Percentiles rank a stretch among this genome's conserved stretches.
phyloP scores from a whole-genome alignment of 2,888 invertebrate genomes.

The Caenorhabditis angaria region DNA sequence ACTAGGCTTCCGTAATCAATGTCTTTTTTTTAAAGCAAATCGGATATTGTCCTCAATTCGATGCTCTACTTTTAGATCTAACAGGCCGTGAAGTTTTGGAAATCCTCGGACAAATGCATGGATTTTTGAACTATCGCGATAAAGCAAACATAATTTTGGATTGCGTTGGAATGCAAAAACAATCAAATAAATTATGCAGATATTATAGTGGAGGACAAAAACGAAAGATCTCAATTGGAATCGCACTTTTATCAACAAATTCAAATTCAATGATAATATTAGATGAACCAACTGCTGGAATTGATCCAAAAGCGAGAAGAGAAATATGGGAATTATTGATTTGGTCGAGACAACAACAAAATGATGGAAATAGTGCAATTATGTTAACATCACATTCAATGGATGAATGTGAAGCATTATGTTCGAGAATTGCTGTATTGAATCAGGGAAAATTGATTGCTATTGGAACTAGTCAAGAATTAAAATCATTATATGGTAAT shows the following conservation, averaged over 20 bases:
- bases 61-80: conserved; percentile 65
- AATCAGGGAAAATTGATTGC: conserved; percentile 65
- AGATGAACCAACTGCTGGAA: conserved; percentile 73
- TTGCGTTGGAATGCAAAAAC: conserved; percentile 45
- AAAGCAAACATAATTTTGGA: conserved; percentile 56
- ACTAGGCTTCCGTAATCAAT: no score
- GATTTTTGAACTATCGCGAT: conserved; percentile 39
- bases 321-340: conserved; percentile 75
- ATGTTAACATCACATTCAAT: conserved; percentile 65
- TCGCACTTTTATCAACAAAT: conserved; percentile 82
- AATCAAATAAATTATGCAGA: conserved; percentile 39
- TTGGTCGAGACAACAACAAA: conserved; percentile 47
- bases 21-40: conserved; percentile 52
- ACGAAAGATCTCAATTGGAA: conserved; percentile 83
- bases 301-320: conserved; percentile 78
- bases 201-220: conserved; percentile 80
- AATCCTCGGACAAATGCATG: conserved; percentile 58
- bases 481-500: conserved; percentile 66
- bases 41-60: conserved; percentile 71
- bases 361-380: conserved; percentile 54
- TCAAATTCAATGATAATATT: conserved; percentile 80
- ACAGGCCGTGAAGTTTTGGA: conserved; percentile 63
- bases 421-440: conserved; percentile 68
- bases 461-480: conserved; percentile 65
- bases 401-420: conserved; percentile 70